phyloP scores from a whole-genome alignment of 2,113 vertebrate species.

The Myodes glareolus region DNA sequence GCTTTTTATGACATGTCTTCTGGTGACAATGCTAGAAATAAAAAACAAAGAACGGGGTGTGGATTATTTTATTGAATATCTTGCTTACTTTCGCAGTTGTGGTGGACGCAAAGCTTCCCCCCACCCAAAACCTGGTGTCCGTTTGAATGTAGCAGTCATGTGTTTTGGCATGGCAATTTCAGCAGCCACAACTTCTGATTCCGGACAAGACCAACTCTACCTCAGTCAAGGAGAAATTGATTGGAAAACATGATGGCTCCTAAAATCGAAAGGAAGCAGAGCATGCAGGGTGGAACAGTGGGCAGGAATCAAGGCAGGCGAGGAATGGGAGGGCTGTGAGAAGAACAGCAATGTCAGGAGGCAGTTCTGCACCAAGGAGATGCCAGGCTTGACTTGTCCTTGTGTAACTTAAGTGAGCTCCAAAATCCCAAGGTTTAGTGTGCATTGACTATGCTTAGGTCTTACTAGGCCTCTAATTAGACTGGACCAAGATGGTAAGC shows the following conservation, averaged over 20 bases:
- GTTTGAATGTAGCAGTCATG: not conserved
- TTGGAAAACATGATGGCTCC: not conserved
- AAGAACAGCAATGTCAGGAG: not conserved
- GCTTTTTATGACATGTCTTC: not conserved
- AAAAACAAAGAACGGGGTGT: not conserved
- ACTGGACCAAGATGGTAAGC: not conserved
- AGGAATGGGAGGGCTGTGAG: not conserved
- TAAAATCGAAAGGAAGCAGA: constrained; percentile 4
- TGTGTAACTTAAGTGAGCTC: not conserved
- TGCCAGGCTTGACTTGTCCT: not conserved
- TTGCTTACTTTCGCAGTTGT: not conserved
- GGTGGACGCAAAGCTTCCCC: not conserved
- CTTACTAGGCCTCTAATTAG: not conserved
- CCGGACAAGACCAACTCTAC: not conserved
- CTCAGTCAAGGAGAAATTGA: constrained; percentile 13
- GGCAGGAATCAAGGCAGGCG: not conserved
- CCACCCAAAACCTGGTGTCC: not conserved
- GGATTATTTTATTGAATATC: not conserved
- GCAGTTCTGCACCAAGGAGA: not conserved
- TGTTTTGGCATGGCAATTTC: not conserved
- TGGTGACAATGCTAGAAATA: not conserved
- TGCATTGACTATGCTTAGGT: not conserved
- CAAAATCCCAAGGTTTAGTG: not conserved
- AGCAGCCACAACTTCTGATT: not conserved
- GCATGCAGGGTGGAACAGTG: not conserved